Evolutionary conservation across 2,888 invertebrate species (phyloP).

Genomic region (Omphaloscelis lunosa): DNA sequence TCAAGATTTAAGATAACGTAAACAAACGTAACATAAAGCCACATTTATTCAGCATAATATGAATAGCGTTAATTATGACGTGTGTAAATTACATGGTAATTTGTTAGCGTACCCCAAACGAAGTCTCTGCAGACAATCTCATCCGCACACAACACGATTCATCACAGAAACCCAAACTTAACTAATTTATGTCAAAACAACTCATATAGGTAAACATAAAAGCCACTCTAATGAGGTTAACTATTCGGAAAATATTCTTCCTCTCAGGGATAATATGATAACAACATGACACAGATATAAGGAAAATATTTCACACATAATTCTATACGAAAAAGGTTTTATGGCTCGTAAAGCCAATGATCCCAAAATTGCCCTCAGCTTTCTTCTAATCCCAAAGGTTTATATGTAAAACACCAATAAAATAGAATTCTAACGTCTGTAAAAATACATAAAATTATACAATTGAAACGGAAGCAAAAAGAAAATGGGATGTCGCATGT

Average conservation of each 20-base stretch:
- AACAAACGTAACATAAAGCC: conserved; percentile 11
- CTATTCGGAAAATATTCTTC: conserved; percentile 66
- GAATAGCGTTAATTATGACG: conserved; percentile 46
- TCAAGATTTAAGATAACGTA: conserved; percentile 6
- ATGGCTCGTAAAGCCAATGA: conserved; percentile 85
- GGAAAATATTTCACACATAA: conserved; percentile 75
- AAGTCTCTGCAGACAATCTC: conserved; percentile 50
- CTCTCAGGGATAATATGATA: conserved; percentile 66
- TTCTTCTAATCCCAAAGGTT: conserved; percentile 69
- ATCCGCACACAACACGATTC: conserved; percentile 43
- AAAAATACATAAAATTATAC: conserved; percentile 55
- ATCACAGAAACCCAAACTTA: conserved; percentile 51
- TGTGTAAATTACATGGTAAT: conserved; percentile 55
- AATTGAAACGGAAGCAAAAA: conserved; percentile 36
- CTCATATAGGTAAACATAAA: conserved; percentile 51
- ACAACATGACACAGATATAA: conserved; percentile 65
- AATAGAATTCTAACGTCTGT: conserved; percentile 55
- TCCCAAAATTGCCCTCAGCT: conserved; percentile 80
- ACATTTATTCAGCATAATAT: conserved; percentile 43
- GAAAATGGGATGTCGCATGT: neutral
- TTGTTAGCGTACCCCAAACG: conserved; percentile 41
- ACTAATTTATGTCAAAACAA: conserved; percentile 59
- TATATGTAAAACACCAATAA: conserved; percentile 67
- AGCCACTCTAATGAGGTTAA: conserved; percentile 63
- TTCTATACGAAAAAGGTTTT: conserved; percentile 81